These are phyloP conservation scores for Scaptomyza caliginosa DNA, from an alignment of 2,888 invertebrate species.

Conservation along the genomic window DNA sequence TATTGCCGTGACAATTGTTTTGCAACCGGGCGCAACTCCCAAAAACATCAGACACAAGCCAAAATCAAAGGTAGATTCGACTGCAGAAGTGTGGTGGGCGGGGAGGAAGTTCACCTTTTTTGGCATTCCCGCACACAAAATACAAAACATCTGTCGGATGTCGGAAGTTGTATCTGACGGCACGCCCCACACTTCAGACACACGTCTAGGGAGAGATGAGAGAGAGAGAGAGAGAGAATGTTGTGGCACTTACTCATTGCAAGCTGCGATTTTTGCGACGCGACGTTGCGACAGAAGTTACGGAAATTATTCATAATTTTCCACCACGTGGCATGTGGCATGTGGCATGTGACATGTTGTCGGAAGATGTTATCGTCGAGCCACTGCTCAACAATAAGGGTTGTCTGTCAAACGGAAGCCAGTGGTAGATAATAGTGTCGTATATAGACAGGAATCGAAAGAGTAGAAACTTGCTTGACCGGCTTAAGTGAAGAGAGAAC, in stretches of 20 bases:
- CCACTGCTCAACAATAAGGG: constrained; percentile 52
- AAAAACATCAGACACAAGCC: constrained; percentile 14
- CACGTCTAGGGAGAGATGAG: constrained; percentile 20
- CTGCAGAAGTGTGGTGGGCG: background rate
- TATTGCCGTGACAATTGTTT: constrained; percentile 69
- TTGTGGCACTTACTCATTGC: constrained; percentile 63
- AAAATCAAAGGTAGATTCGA: background rate
- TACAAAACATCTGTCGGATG: constrained; percentile 80
- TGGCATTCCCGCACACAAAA: constrained; percentile 42
- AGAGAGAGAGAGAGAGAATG: constrained; percentile 35
- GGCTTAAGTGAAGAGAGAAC: too few relatives aligned
- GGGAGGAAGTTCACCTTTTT: constrained; percentile 15
- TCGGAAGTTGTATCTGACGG: constrained; percentile 80
- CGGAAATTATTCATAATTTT: constrained; percentile 80
- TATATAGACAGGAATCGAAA: background rate
- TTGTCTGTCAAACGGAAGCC: constrained; percentile 67
- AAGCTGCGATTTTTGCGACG: constrained; percentile 64
- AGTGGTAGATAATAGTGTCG: constrained; percentile 17
- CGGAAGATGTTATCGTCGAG: constrained; percentile 48
- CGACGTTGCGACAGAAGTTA: constrained; percentile 62
- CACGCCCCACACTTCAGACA: constrained; percentile 69
- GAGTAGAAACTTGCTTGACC: constrained; percentile 39
- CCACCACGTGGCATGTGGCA: constrained; percentile 57
- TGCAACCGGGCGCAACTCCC: constrained; percentile 71
- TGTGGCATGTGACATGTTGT: constrained; percentile 45